Conservation (phyloP, 2,113 vertebrate species). For the Ophiodon elongatus region DNA sequence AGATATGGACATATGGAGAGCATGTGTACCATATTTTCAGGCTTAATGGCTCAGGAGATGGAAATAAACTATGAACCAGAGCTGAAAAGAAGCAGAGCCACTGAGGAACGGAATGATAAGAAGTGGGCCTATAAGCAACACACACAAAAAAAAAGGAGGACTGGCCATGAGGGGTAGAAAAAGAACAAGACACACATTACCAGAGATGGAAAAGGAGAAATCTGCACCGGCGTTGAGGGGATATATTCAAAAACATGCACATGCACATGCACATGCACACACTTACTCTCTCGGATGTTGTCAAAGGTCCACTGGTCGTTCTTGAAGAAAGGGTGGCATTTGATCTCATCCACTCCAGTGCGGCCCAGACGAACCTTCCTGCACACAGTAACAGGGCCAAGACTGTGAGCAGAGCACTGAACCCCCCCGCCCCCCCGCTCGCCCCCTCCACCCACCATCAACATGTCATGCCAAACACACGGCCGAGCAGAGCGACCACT, state of each 20-base stretch:
- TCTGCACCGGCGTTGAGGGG: constrained; percentile 7
- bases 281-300: constrained; percentile 97
- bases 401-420: constrained; percentile 39
- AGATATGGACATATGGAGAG: constrained; percentile 48
- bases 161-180: not conserved
- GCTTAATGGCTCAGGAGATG: constrained; percentile 47
- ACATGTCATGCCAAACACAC: constrained; percentile 66
- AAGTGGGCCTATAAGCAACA: not conserved
- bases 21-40: constrained; percentile 47
- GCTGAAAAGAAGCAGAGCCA: constrained; percentile 49
- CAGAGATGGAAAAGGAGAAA: constrained; percentile 41
- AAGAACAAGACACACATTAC: constrained; percentile 1
- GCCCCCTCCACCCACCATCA: constrained; percentile 58
- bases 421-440: constrained; percentile 37
- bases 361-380: constrained; percentile 96
- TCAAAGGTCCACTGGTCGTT: constrained; percentile 98
- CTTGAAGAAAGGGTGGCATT: constrained; percentile 95
- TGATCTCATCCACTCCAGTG: constrained; percentile 95
- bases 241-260: constrained; percentile 9
- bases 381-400: constrained; percentile 75
- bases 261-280: constrained; percentile 48
- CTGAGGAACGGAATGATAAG: constrained; percentile 61
- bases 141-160: not conserved
- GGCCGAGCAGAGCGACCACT: constrained; percentile 46
- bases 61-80: constrained; percentile 48